Base-by-base conservation (phyloP, 2,113 vertebrate genomes). In the Cebidichthys violaceus region DNA sequence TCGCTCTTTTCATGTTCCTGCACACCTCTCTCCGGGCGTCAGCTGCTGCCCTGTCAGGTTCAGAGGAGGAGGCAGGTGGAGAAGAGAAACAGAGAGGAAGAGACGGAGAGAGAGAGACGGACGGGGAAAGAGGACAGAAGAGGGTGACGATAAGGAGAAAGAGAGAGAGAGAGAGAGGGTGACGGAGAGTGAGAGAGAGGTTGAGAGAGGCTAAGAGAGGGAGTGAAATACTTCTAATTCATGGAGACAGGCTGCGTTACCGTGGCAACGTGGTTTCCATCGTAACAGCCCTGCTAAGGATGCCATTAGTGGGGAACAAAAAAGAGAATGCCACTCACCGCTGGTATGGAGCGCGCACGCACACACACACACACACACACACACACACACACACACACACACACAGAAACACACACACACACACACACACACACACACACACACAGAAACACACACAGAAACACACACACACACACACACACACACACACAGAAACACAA, bases 201-300 rank as follows among this genome's bases (percentile, higher is more conserved):
- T 33, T 37, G 83, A 89, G 82, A 35, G 79, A 67, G 80, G 62
- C 41, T 43, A 45, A 79, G 84, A 86, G 90, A 86, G 89, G 70
- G 85, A 92, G 90, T 66, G 90, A 92, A 83, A 93, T 72, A 88
- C 90, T 93, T 93, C 85, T 93, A 92, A 94, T 94, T 94, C 93
- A 93, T 85, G 87, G 89, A 93, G 94, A 94, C 92, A 83, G 88
- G 88, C 92, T 89, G 93, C 77, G 94, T 95, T 94, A 91, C 94
- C 93, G 85, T 93, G 93, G 94, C 92, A 95, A 95, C 94, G 67
- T 92, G 91, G 94, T 95, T 95, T 92, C 94, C 94, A 94, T 93
- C 90, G 94, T 92, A 94, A 95, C 92, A 88, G 93, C 86, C 80
- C 86, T 92, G 92, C 91, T 94, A 93, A 94, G 93, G 94, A 94